Conservation (phyloP, 2,797 vertebrate species). For the Pseudochirops cupreus region DNA sequence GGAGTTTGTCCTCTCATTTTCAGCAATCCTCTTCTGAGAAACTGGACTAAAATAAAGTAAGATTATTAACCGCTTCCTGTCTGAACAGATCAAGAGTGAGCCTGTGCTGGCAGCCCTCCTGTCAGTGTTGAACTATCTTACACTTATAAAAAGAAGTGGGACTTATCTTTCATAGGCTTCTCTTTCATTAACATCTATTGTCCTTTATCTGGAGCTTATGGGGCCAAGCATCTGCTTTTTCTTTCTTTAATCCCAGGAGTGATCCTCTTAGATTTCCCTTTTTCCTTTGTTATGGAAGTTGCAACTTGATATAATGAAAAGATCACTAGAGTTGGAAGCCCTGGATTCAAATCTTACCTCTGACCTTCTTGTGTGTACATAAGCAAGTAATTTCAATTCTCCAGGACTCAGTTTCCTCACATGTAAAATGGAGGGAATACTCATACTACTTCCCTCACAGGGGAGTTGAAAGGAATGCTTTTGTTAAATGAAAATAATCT, state of each 20-base stretch:
- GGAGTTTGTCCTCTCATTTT: too few relatives aligned
- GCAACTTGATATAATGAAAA: not conserved
- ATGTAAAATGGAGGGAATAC: not conserved
- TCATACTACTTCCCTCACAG: not conserved
- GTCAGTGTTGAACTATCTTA: too few relatives aligned
- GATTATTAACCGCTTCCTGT: too few relatives aligned
- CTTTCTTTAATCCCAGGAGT: not conserved
- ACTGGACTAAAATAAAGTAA: too few relatives aligned
- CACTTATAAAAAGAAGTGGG: not conserved
- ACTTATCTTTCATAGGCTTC: not conserved
- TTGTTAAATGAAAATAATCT: not conserved
- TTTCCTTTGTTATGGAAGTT: not conserved
- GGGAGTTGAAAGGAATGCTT: not conserved
- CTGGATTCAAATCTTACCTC: not conserved
- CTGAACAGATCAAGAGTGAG: too few relatives aligned
- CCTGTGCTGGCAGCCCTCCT: too few relatives aligned
- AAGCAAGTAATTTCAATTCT: not conserved
- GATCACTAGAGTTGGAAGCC: not conserved
- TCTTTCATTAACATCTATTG: not conserved
- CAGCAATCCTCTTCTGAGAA: too few relatives aligned
- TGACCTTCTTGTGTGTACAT: not conserved
- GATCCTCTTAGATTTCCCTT: not conserved
- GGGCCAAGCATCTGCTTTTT: not conserved
- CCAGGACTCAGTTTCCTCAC: not conserved
- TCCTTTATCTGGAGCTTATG: not conserved